Conservation (phyloP, 2,888 invertebrate genomes). For the Galerucella calmariensis region DNA sequence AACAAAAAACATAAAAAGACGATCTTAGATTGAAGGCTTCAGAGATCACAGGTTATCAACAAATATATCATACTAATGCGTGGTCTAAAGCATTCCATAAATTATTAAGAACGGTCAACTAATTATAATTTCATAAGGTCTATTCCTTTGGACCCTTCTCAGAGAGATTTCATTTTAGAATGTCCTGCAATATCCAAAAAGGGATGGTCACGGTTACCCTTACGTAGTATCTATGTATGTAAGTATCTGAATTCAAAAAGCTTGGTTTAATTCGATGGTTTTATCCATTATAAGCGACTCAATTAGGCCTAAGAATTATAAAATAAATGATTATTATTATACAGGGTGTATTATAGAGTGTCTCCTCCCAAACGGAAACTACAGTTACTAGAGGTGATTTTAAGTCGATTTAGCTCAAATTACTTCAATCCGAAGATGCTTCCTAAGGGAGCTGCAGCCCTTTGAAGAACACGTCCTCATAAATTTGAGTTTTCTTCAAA, state of each 20-base stretch:
- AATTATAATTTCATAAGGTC: constrained; percentile 44
- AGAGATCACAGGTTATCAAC: constrained; percentile 36
- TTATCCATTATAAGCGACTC: background rate
- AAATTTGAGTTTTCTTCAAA: too few relatives aligned
- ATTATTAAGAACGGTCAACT: constrained; percentile 38
- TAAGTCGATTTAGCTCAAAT: too few relatives aligned
- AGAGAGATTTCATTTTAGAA: constrained; percentile 18
- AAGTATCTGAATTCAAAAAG: background rate
- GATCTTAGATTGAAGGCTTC: background rate
- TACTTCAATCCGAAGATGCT: too few relatives aligned
- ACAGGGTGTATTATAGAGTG: too few relatives aligned
- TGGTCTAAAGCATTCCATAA: constrained; percentile 29
- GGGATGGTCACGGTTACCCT: background rate
- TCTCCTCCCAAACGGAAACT: too few relatives aligned
- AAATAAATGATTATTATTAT: too few relatives aligned
- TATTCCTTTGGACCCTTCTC: constrained; percentile 25
- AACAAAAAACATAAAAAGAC: too few relatives aligned
- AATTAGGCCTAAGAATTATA: background rate
- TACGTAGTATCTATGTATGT: background rate
- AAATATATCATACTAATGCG: constrained; percentile 42
- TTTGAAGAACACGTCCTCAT: too few relatives aligned
- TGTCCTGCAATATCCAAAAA: constrained; percentile 24
- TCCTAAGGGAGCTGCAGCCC: too few relatives aligned
- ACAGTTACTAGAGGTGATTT: too few relatives aligned
- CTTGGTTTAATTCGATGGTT: background rate